Base-by-base conservation (phyloP, 2,888 invertebrate species). In the Congeria kusceri region DNA sequence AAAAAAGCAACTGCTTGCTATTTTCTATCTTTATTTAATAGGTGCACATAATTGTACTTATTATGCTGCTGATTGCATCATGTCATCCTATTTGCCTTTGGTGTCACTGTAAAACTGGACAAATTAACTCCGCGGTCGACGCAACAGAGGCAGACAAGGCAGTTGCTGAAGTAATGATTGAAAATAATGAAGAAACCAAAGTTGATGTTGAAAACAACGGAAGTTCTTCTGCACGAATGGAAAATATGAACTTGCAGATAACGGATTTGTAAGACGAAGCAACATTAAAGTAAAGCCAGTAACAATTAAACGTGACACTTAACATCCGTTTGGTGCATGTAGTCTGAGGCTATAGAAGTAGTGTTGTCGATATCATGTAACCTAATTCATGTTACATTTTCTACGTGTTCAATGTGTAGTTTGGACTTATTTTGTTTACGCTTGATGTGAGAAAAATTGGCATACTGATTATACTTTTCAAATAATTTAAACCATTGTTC, bases 71-170 rank as follows among this genome's bases (percentile, higher is more conserved):
- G n/a, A 25, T 77, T 47, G 66, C 73, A 18, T 63, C 68, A 2
- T 57, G 72, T n/a, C 77, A 77, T 56, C 77, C 77, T 4, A n/a
- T 77, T 5, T 64, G 49, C 20, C 32, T 77, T 7, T 77, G 72
- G 73, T 68, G 64, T 47, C 72, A 77, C 58, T 73, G 72, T 56
- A 68, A 64, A 53, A 68, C 63, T 1, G 72, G 67, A 1, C 5
- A 49, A 4, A 72, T 77, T 9, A 49, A 65, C 11, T 49, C 68
- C 61, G 44, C 58, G 20, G 57, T 29, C 3, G 57, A 46, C 11
- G 53, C 23, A 0, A 7, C 44, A 5, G 77, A 59, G 53, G 46
- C 44, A 5, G 67, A 73, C 20, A 57, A 63, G 9, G 23, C 77
- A 28, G 44, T 69, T 4, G 73, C 72, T 9, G 63, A 72, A 20